Percentiles rank a stretch among this genome's conserved stretches.
Evolutionary conservation across 2,113 vertebrate genomes (phyloP).

Genomic region (Tragelaphus buxtoni): DNA sequence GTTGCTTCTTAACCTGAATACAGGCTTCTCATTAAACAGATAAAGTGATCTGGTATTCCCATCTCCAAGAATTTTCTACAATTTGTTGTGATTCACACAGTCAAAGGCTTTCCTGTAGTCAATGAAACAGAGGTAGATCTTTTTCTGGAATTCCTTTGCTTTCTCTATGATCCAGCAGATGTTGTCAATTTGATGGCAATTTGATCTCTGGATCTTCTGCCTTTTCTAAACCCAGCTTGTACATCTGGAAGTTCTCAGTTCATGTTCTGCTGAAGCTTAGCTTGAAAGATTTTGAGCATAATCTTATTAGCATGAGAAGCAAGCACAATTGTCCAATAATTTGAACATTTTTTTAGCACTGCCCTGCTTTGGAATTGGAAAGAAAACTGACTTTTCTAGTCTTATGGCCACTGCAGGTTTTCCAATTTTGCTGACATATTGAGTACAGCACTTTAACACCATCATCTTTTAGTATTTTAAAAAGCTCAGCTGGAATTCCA

Average conservation of each 20-base stretch:
- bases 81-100: neutral
- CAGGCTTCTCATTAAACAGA: neutral
- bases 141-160: neutral
- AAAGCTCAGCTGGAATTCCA: neutral
- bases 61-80: neutral
- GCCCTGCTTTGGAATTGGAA: neutral
- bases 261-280: neutral
- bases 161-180: neutral
- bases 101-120: neutral
- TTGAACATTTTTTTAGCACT: neutral
- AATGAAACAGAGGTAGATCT: neutral
- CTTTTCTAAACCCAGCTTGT: neutral
- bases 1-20: neutral
- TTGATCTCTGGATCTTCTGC: neutral
- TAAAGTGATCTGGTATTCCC: neutral
- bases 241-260: neutral
- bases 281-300: neutral
- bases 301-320: neutral
- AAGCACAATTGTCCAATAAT: neutral
- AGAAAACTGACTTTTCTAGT: neutral
- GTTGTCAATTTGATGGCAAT: neutral
- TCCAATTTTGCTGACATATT: neutral
- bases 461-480: neutral
- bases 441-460: neutral
- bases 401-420: neutral